Base-by-base conservation (phyloP, 92 coral and sea anemone species). In the Parazoanthus atlanticus region DNA sequence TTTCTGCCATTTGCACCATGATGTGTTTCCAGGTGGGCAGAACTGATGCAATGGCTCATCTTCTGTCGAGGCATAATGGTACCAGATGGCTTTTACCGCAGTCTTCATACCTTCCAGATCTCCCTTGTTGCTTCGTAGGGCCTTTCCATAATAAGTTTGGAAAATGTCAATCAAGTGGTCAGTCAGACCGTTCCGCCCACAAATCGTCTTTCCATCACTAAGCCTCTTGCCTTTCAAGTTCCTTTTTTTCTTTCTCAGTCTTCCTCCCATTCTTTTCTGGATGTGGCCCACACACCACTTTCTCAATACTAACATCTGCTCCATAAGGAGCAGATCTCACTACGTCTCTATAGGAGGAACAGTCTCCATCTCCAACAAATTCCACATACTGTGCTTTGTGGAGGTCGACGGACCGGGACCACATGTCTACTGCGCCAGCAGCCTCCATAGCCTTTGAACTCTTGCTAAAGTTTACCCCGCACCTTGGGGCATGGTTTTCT, bases 351-450 rank as follows among this genome's bases (percentile, higher is more conserved):
- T 70, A 85, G 29, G 83, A 79, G 0, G 91, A 91, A 83, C 90
- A 91, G 36, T 91, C 91, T 25, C 93, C 88, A 91, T 88, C 93
- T 15, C 93, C 90, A 49, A 91, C 90, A 91, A 91, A 91, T 47
- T 91, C 93, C 28, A 83, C 84, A 58, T 88, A 88, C 3, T 79
- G 78, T 36, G 73, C 86, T 12, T 79, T 86, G 70, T 88, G 41
- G 54, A 28, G 28, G 31, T 81, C 89, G 43, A 58, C 32, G 8
- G 88, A 91, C 72, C 89, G 76, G 64, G 3, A 28, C 86, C 88
- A 91, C 23, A 91, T 77, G 32, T 91, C 93, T 28, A 91, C 93
- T 41, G 91, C 93, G 36, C 85, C 93, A 80, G 86, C 85, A 72
- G 91, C 56, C 34, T 90, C 93, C 85, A 91, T 91, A 56, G 93